Conservation (phyloP, 1,140 invertebrate species). For the Sweltsa coloradensis region DNA sequence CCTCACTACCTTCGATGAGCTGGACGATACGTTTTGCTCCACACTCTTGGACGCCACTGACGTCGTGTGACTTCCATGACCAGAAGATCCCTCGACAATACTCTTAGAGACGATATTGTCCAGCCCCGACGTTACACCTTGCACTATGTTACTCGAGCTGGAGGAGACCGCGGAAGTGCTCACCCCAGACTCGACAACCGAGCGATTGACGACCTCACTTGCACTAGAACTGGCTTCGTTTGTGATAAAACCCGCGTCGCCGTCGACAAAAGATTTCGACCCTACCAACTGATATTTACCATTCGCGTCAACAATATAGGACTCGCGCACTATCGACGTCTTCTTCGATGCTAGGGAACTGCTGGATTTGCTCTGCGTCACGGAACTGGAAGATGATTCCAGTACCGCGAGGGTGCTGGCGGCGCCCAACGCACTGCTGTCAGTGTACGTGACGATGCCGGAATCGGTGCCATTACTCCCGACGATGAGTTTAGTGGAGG, state of each 20-base stretch:
- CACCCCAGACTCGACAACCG: background rate
- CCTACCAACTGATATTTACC: too few species aligned
- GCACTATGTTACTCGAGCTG: too few species aligned
- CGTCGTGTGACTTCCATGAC: too few species aligned
- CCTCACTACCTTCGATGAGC: too few species aligned
- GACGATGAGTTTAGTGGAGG: background rate
- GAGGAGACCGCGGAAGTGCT: background rate
- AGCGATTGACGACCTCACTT: background rate
- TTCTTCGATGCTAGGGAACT: constrained; percentile 4
- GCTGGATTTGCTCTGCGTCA: background rate
- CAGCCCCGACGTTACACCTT: too few species aligned
- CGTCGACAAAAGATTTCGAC: too few species aligned
- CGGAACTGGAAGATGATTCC: background rate
- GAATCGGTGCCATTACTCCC: background rate
- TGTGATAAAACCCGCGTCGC: background rate
- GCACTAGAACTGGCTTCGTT: background rate
- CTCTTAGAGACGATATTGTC: too few species aligned
- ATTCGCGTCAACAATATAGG: too few species aligned
- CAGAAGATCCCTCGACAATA: too few species aligned
- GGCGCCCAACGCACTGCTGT: background rate
- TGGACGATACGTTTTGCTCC: too few species aligned
- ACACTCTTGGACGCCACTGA: too few species aligned
- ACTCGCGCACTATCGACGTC: background rate
- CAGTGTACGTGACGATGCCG: background rate
- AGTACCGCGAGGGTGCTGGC: background rate